Evolutionary conservation across 2,797 vertebrate genomes (phyloP), one percentile per base, ranked within the genome.

Genomic region (Lutjanus campechanus): DNA sequence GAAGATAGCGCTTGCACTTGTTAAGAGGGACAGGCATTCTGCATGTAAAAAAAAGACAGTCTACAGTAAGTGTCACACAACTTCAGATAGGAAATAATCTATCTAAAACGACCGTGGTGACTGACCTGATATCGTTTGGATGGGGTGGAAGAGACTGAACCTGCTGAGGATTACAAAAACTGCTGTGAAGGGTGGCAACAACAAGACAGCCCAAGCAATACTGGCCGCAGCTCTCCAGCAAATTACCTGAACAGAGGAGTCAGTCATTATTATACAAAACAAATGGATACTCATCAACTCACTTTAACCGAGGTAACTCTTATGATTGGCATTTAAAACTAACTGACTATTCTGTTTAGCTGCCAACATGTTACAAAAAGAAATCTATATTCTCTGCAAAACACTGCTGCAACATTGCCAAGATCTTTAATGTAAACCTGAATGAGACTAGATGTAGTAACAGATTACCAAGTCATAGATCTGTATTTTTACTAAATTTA

Each of bases 181-280:
- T 2, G 95, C 92, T 7, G 95, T 95, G 83, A 93, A 95, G 43
- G 96, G 1, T 5, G 97, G 97, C 74, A 99, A 90, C 89, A 99
- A 88, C 68, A 98, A 84, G 70, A 99, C 94, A 3, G 97, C 96
- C 97, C 98, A 99, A 17, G 94, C 92, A 77, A 97, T 86, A 65
- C 97, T 97, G 69, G 96, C 93, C n/a, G 94, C 93, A 56, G 96
- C 95, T 87, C 98, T 96, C 98, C 98, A 98, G 79, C 94, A 96
- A 51, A 98, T 93, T 61, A 99, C 96, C 98, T 99, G 61, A 41
- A 90, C 15, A 81, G 6, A 71, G 16, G 5, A 65, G 11, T 5
- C 9, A 58, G 7, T 11, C 11, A 49, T 47, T 20, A 53, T 49
- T 49, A 73, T 8, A 19, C 11, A 58, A 2, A 0, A 51, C 10